Evolutionary conservation across 1,140 invertebrate species (phyloP).

Genomic region (Gryon sp.): DNA sequence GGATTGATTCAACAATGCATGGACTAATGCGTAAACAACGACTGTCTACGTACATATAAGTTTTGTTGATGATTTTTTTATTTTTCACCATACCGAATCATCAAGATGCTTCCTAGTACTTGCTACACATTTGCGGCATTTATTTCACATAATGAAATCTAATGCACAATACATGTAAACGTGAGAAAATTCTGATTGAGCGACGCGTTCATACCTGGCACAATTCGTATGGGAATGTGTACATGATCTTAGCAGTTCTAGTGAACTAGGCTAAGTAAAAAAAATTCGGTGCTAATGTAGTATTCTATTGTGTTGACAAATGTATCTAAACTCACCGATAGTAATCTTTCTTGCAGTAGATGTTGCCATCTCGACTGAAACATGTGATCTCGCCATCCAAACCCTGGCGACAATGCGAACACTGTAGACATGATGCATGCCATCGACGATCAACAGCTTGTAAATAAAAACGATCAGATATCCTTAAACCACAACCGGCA

Average conservation of each 20-base stretch:
- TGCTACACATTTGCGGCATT: constrained; percentile 41
- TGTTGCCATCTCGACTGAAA: constrained; percentile 95
- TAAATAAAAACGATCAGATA: constrained; percentile 94
- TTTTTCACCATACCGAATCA: no score
- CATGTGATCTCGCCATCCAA: constrained; percentile 95
- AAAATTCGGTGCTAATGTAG: constrained; percentile 11
- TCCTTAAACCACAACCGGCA: constrained; percentile 90
- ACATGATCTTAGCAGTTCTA: constrained; percentile 1
- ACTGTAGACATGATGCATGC: constrained; percentile 95
- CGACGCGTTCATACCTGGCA: constrained; percentile 8
- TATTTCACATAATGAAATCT: constrained; percentile 71
- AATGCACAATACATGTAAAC: constrained; percentile 50
- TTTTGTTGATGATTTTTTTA: no score
- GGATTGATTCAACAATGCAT: constrained; percentile 38
- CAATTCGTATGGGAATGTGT: constrained; percentile 40
- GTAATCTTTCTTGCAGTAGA: constrained; percentile 98
- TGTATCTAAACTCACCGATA: constrained; percentile 88
- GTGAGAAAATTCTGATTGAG: constrained; percentile 68
- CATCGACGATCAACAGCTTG: constrained; percentile 95
- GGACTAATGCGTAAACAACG: constrained; percentile 27
- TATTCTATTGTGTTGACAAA: constrained; percentile 11
- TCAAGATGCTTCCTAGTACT: constrained; percentile 52
- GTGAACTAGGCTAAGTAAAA: background rate
- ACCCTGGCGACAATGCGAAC: constrained; percentile 92
- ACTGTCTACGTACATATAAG: constrained; percentile 34